Conservation (phyloP, 1,140 invertebrate genomes). For the Daktulosphaira vitifoliae region DNA sequence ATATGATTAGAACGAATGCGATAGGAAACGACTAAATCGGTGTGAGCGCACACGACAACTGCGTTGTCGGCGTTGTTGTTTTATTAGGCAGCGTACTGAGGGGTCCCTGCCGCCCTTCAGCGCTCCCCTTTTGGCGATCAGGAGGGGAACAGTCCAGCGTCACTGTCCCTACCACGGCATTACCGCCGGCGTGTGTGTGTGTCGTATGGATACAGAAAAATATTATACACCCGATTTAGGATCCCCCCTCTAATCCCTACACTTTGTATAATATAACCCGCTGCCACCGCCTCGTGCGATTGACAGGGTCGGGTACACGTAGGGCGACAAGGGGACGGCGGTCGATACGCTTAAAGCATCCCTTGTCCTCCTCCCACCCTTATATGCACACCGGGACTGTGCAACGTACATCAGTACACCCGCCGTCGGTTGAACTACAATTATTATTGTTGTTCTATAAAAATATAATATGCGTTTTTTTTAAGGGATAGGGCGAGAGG, state of each 20-base stretch:
- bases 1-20: background rate
- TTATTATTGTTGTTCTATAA: too few species aligned
- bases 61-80: slow-evolving; percentile 25
- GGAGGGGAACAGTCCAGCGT: slow-evolving; percentile 5
- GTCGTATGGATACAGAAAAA: background rate
- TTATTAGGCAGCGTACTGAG: background rate
- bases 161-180: background rate
- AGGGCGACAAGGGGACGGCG: too few species aligned
- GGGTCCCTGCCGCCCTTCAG: slow-evolving; percentile 1
- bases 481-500: too few species aligned
- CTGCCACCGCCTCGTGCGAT: too few species aligned
- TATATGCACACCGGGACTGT: too few species aligned
- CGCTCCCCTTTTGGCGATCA: background rate
- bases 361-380: too few species aligned
- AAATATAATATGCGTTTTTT: too few species aligned
- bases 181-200: background rate
- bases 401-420: too few species aligned
- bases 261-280: background rate
- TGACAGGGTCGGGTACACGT: too few species aligned
- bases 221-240: slow-evolving; percentile 24
- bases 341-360: too few species aligned
- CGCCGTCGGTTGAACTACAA: too few species aligned
- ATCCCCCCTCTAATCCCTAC: background rate
- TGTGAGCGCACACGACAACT: slow-evolving; percentile 31
- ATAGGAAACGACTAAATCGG: slow-evolving; percentile 29